A percentile compares a stretch with the other conserved stretches of the same genome.
phyloP scores from a whole-genome alignment of 2,888 invertebrate genomes.

The Caenorhabditis virilis region DNA sequence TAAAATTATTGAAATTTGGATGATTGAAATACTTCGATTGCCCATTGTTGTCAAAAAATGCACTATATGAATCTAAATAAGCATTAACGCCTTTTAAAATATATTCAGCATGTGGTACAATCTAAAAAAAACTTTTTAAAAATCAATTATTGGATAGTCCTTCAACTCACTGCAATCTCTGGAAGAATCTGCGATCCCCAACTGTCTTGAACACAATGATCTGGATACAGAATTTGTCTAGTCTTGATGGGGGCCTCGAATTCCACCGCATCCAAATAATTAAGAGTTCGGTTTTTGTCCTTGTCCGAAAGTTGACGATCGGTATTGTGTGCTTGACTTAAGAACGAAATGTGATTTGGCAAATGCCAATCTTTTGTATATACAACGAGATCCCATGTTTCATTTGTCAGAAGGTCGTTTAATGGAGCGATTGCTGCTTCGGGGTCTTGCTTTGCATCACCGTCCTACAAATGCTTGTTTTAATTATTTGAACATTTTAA shows the following conservation, averaged over 20 bases:
- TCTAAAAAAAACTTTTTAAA: too few species aligned
- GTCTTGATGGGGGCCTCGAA: conserved; percentile 78
- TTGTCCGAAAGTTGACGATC: conserved; percentile 53
- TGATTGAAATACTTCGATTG: conserved; percentile 69
- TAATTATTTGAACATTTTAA: not conserved
- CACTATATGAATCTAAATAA: conserved; percentile 94
- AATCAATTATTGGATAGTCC: not conserved
- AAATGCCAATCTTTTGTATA: conserved; percentile 98
- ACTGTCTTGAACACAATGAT: conserved; percentile 91
- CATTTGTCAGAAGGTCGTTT: conserved; percentile 49
- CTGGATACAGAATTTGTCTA: conserved; percentile 79
- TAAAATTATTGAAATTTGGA: not conserved
- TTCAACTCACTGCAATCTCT: conserved; percentile 74
- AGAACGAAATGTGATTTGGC: conserved; percentile 90
- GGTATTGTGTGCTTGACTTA: conserved; percentile 77
- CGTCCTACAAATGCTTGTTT: conserved; percentile 46
- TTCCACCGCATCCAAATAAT: conserved; percentile 83
- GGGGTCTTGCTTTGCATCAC: conserved; percentile 61
- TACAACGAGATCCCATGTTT: conserved; percentile 52
- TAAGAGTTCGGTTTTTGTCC: conserved; percentile 51
- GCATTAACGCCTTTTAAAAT: conserved; percentile 79
- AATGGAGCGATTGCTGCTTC: conserved; percentile 49
- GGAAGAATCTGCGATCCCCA: conserved; percentile 92
- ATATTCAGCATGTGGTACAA: conserved; percentile 15
- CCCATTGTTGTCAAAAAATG: conserved; percentile 96